A percentile compares a stretch with the other conserved stretches of the same genome.
Evolutionary conservation across 2,797 vertebrate species (phyloP).

Genomic region (Sebastes itinus): DNA sequence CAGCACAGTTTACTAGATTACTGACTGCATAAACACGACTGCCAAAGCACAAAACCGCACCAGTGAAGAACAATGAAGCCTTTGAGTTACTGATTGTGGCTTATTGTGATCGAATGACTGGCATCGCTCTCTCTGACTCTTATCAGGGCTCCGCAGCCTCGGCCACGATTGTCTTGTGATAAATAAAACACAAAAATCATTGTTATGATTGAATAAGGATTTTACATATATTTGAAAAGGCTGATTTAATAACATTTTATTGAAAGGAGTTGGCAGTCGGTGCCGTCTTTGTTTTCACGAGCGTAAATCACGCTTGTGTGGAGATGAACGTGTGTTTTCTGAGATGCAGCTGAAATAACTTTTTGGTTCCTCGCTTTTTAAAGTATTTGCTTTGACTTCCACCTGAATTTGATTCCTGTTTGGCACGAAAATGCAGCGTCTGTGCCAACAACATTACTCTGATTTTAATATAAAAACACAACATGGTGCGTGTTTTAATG

Average conservation of each 20-base stretch:
- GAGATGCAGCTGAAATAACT: constrained; percentile 68
- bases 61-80: constrained; percentile 51
- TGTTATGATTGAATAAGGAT: constrained; percentile 59
- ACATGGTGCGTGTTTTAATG: constrained; percentile 56
- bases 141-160: constrained; percentile 67
- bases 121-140: constrained; percentile 37
- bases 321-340: constrained; percentile 31
- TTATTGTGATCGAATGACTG: constrained; percentile 44
- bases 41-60: constrained; percentile 14
- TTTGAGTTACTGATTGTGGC: constrained; percentile 49
- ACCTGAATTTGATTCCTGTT: constrained; percentile 64
- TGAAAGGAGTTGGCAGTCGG: constrained; percentile 40
- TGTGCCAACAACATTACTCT: constrained; percentile 49
- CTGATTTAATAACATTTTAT: constrained; percentile 57
- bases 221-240: constrained; percentile 42
- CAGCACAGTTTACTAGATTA: constrained; percentile 31
- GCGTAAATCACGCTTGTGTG: constrained; percentile 49
- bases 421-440: constrained; percentile 26
- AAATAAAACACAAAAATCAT: constrained; percentile 65
- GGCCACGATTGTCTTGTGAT: constrained; percentile 60
- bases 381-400: constrained; percentile 70
- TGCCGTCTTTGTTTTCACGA: constrained; percentile 53
- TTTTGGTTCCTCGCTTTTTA: constrained; percentile 52
- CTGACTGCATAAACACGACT: constrained; percentile 25
- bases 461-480: constrained; percentile 61